Evolutionary conservation across 2,113 vertebrate species (phyloP).

Genomic region (Rhagologus leucostigma): DNA sequence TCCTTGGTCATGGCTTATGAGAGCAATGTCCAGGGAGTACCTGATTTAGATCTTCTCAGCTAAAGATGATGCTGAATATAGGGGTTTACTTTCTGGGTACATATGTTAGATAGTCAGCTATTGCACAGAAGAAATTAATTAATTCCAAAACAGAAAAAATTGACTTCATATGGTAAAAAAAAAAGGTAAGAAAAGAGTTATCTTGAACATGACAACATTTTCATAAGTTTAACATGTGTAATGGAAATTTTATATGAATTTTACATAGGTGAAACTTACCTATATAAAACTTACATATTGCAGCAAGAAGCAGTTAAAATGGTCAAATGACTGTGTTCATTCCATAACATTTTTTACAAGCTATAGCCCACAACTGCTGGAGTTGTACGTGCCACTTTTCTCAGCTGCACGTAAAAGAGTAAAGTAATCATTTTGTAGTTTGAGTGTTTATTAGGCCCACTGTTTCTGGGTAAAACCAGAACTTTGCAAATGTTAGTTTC

Average conservation of each 20-base stretch:
- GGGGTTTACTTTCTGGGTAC: neutral
- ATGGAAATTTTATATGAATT: neutral
- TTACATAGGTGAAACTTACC: neutral
- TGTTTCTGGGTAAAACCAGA: neutral
- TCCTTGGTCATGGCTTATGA: neutral
- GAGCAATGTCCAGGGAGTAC: neutral
- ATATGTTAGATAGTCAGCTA: neutral
- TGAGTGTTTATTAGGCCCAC: neutral
- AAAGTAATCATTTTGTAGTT: neutral
- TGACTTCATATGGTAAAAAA: neutral
- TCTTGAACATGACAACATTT: neutral
- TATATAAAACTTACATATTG: neutral
- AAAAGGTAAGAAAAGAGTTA: neutral
- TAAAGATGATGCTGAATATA: neutral
- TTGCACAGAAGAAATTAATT: neutral
- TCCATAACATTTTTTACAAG: neutral
- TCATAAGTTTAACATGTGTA: neutral
- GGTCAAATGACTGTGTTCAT: neutral
- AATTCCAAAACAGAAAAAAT: neutral
- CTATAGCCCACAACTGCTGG: neutral
- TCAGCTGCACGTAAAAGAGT: neutral
- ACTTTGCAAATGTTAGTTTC: neutral
- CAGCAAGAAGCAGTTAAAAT: conserved; percentile 11
- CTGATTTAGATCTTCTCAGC: neutral
- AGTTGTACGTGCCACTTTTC: neutral